Evolutionary conservation across 1,140 invertebrate species (phyloP).

Genomic region (Scaptomyza pallida): DNA sequence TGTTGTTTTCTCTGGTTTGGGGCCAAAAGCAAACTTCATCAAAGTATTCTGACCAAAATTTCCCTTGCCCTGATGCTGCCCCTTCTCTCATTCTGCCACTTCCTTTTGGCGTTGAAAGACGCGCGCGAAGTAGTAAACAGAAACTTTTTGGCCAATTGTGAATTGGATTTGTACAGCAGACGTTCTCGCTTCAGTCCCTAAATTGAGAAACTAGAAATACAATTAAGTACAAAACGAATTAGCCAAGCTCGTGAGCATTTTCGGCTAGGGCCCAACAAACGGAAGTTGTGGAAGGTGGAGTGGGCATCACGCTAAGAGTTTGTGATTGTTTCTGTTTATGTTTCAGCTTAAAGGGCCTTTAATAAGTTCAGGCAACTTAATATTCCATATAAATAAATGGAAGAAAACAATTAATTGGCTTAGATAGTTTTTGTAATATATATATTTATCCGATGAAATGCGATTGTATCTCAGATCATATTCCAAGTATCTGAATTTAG

Average conservation of each 20-base stretch:
- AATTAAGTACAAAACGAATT: slow-evolving; percentile 49
- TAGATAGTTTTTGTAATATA: too few relatives aligned
- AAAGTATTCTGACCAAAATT: slow-evolving; percentile 68
- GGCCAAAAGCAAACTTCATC: slow-evolving; percentile 53
- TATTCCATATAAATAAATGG: background rate
- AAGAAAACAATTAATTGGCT: too few relatives aligned
- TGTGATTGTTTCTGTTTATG: slow-evolving; percentile 4
- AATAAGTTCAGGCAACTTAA: slow-evolving; percentile 12
- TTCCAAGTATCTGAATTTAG: background rate
- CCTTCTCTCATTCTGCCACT: background rate
- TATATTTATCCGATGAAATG: too few relatives aligned
- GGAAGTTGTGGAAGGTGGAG: too few relatives aligned
- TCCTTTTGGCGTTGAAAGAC: background rate
- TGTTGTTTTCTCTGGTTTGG: background rate
- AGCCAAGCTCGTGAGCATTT: slow-evolving; percentile 10
- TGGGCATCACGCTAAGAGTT: slow-evolving; percentile 5
- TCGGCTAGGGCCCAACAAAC: background rate
- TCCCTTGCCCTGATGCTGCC: slow-evolving; percentile 60
- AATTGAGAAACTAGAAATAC: slow-evolving; percentile 47
- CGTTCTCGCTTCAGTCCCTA: slow-evolving; percentile 12
- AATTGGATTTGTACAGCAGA: slow-evolving; percentile 63
- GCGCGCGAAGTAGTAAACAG: slow-evolving; percentile 48
- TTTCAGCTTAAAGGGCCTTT: slow-evolving; percentile 23
- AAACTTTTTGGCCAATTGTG: slow-evolving; percentile 69
- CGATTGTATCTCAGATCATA: background rate